Evolutionary conservation across 2,888 invertebrate species (phyloP), one percentile per base, ranked within the genome.

Genomic region (Drosophila ochracea): DNA sequence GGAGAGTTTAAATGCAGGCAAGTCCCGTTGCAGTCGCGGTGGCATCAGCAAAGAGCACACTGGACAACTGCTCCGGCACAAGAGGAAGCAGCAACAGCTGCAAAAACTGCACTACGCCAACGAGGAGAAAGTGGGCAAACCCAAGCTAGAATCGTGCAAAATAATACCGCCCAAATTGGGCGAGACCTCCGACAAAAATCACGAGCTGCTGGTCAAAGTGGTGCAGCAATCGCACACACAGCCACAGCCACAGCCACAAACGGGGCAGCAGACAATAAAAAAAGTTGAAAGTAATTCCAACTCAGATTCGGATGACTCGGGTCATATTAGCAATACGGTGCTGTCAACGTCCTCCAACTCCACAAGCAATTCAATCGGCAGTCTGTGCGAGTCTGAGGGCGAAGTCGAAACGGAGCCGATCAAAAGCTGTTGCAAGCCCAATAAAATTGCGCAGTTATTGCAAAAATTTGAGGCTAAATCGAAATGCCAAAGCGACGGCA

Each of bases 231-330:
- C 55, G 28, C 68, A 68, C n/a, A 49, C 57, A 37, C 54, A 43
- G 49, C 11, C 57, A 37, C 54, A 43, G 49, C 11, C 58, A 25
- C 30, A 33, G 21, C 16, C 47, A 47, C 9, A 2, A 16, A 16
- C 21, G 16, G 25, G 7, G 1, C 47, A 50, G 33, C 65, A 59
- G 33, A 13, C 37, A 25, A 64, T 28, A 2, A 80, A 80, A 52
- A 19, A 30, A 3, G 54, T 70, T 39, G 89, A 82, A 21, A 82
- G 73, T 30, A 62, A 58, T 86, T 53, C 60, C 21, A 73, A 58
- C 39, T 78, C 81, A 1, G 96, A 96, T 86, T 96, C 96, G 68
- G 97, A 97, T 87, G 97, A 97, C 93, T 97, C 97, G 67, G 97
- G 97, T 72, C 96, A 97, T 93, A 97, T 96, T 82, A 97, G 97